A percentile compares a stretch with the other conserved stretches of the same genome.
Conservation (phyloP, 2,888 invertebrate genomes). For the Thymelicus sylvestris region DNA sequence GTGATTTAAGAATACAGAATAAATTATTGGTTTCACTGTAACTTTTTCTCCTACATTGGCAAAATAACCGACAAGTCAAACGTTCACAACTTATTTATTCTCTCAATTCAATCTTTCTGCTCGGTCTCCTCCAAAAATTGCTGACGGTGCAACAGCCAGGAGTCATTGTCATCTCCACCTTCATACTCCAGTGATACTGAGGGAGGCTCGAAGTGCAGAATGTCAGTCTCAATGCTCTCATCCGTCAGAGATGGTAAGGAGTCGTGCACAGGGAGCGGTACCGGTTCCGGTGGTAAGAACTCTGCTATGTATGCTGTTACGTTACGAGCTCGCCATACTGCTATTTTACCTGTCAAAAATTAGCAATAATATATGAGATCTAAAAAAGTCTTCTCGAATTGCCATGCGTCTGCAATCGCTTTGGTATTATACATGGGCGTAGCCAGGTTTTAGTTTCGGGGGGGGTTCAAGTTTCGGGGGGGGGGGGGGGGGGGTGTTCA, state of each 20-base stretch:
- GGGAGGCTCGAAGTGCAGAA: slow-evolving; percentile 72
- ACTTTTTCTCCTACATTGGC: too few relatives aligned
- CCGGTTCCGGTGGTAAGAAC: slow-evolving; percentile 88
- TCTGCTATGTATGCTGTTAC: slow-evolving; percentile 88
- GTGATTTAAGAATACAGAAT: too few relatives aligned
- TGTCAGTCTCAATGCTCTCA: slow-evolving; percentile 66
- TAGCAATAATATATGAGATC: background rate
- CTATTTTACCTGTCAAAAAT: slow-evolving; percentile 67
- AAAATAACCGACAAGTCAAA: too few relatives aligned
- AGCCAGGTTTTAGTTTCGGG: too few relatives aligned
- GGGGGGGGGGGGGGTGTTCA: too few relatives aligned
- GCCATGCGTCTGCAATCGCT: too few relatives aligned
- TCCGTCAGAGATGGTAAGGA: slow-evolving; percentile 83
- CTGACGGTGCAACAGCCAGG: slow-evolving; percentile 75
- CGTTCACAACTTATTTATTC: too few relatives aligned
- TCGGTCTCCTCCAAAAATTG: slow-evolving; percentile 73
- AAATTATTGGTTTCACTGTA: too few relatives aligned
- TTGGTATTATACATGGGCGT: too few relatives aligned
- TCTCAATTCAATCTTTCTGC: slow-evolving; percentile 48
- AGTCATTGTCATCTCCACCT: slow-evolving; percentile 69
- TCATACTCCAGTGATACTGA: slow-evolving; percentile 67
- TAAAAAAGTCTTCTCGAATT: too few relatives aligned
- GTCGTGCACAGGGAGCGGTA: slow-evolving; percentile 87
- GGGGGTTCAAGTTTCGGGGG: too few relatives aligned
- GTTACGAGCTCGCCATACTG: slow-evolving; percentile 88